These are phyloP conservation scores for Charanyca ferruginea DNA, from an alignment of 2,888 invertebrate genomes.

Conservation along the genomic window DNA sequence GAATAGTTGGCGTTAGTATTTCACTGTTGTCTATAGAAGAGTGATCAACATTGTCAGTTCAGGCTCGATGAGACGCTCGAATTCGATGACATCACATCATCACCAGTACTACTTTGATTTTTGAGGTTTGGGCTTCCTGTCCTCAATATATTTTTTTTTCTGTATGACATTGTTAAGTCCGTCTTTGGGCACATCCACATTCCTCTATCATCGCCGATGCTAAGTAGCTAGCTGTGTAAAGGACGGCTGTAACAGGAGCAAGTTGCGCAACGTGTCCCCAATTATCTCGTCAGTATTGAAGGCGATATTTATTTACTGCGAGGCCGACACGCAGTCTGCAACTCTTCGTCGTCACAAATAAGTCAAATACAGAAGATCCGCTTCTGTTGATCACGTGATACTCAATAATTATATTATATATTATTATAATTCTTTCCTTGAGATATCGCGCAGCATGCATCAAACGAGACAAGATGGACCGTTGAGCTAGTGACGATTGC, in stretches of 20 bases:
- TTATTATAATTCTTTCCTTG: too few relatives aligned
- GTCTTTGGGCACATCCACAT: too few relatives aligned
- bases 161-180: not conserved
- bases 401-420: not conserved
- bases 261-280: slow-evolving; percentile 35
- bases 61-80: not conserved
- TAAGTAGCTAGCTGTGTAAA: not conserved
- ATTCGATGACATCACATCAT: not conserved
- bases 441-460: too few relatives aligned
- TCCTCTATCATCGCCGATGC: not conserved
- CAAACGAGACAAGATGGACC: too few relatives aligned
- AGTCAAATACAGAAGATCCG: slow-evolving; percentile 35
- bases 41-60: not conserved
- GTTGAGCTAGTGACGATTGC: too few relatives aligned
- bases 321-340: slow-evolving; percentile 60
- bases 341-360: slow-evolving; percentile 29
- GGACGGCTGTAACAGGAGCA: slow-evolving; percentile 12
- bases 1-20: too few relatives aligned
- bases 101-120: not conserved
- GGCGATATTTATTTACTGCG: slow-evolving; percentile 52
- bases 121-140: not conserved
- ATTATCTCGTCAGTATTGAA: slow-evolving; percentile 51
- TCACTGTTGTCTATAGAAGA: not conserved
- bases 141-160: not conserved
- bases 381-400: not conserved